Evolutionary conservation across 2,797 vertebrate genomes (phyloP).

Genomic region (Coendou prehensilis): DNA sequence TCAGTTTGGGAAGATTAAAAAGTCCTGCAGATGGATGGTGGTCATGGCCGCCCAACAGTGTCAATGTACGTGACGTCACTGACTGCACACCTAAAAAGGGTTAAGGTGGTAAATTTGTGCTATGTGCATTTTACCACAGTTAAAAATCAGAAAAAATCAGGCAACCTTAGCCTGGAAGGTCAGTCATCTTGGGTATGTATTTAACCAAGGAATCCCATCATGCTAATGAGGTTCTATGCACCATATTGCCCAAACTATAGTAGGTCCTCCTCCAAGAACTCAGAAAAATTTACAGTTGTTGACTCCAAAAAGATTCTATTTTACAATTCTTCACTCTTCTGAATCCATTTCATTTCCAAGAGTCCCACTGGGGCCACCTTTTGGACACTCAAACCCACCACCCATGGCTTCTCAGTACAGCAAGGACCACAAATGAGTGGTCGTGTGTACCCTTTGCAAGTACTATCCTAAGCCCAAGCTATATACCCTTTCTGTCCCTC

Average conservation of each 20-base stretch:
- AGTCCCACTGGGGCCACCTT: neutral
- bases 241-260: neutral
- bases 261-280: neutral
- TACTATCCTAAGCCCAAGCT: accelerated
- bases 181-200: neutral
- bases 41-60: neutral
- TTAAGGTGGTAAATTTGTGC: neutral
- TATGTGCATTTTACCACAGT: neutral
- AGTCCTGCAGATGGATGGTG: neutral
- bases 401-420: neutral
- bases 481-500: neutral
- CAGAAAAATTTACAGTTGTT: neutral
- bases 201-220: neutral
- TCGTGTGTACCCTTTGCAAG: accelerated
- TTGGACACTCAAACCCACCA: neutral
- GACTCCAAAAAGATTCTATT: neutral
- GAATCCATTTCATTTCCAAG: neutral
- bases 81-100: neutral
- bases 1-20: neutral
- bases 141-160: neutral
- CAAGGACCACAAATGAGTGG: accelerated
- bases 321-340: neutral
- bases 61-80: neutral
- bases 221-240: neutral
- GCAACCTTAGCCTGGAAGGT: neutral